phyloP scores from a whole-genome alignment of 2,888 invertebrate species.

The Coleophora deauratella region DNA sequence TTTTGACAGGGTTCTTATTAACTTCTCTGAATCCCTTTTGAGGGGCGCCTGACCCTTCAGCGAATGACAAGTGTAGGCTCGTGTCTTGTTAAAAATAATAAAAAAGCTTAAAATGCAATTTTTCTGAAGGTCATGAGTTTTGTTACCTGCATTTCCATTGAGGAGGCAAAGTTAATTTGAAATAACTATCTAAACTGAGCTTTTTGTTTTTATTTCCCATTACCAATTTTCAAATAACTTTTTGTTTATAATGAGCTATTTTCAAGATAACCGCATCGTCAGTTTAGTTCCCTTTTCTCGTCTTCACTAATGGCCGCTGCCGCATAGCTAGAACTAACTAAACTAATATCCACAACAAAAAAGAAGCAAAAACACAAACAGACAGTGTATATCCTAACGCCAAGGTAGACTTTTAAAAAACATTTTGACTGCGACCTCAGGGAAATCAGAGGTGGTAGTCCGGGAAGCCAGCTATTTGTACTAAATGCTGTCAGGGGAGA shows the following conservation, averaged over 20 bases:
- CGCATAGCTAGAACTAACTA: too few species aligned
- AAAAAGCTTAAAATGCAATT: too few species aligned
- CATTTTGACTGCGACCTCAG: conserved; percentile 48
- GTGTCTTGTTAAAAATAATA: conserved; percentile 25
- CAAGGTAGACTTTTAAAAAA: conserved; percentile 55
- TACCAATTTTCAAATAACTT: too few species aligned
- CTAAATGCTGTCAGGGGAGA: not conserved
- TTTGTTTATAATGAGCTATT: too few species aligned
- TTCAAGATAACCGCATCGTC: too few species aligned
- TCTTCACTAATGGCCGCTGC: too few species aligned
- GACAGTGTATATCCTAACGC: conserved; percentile 40
- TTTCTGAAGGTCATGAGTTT: too few species aligned
- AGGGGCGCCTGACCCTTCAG: conserved; percentile 23
- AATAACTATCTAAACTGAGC: too few species aligned
- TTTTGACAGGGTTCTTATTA: conserved; percentile 9
- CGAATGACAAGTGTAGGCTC: conserved; percentile 28
- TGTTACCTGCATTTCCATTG: too few species aligned
- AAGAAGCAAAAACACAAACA: conserved; percentile 27
- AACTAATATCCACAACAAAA: conserved; percentile 7
- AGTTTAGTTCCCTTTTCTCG: too few species aligned
- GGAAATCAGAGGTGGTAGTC: conserved; percentile 59
- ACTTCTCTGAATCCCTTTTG: conserved; percentile 27
- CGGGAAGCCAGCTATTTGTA: conserved; percentile 20
- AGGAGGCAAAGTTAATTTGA: too few species aligned
- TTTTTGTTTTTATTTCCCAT: too few species aligned